A percentile compares a stretch with the other conserved stretches of the same genome.
Conservation (phyloP, 2,797 vertebrate species). For the Anisognathus igniventris region DNA sequence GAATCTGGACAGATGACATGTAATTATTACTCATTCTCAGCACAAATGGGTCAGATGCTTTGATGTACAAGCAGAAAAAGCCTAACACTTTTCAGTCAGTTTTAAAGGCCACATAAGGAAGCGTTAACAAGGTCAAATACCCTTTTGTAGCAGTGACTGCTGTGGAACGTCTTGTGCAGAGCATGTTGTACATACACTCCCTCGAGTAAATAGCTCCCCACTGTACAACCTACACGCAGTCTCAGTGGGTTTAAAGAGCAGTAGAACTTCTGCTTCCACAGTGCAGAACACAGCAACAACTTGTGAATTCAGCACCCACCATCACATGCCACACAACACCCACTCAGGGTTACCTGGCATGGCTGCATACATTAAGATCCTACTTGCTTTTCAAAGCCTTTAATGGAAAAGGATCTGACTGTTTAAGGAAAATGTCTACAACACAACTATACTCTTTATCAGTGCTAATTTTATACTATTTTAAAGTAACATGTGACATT, state of each 20-base stretch:
- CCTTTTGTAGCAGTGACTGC: not conserved
- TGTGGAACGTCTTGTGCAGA: not conserved
- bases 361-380: not conserved
- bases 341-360: not conserved
- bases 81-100: not conserved
- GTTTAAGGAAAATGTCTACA: not conserved
- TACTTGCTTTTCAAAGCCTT: not conserved
- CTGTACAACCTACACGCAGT: not conserved
- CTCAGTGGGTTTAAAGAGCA: not conserved
- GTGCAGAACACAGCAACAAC: not conserved
- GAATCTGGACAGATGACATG: not conserved
- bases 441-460: not conserved
- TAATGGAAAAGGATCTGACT: not conserved
- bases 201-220: not conserved
- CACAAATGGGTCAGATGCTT: not conserved
- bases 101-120: not conserved
- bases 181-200: accelerated
- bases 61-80: not conserved
- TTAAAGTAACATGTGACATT: not conserved
- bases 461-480: not conserved
- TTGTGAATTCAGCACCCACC: not conserved
- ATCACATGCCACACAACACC: accelerated
- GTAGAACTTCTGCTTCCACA: not conserved
- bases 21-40: not conserved
- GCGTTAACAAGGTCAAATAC: not conserved